Conservation (phyloP, 1,140 invertebrate species). For the Drosophila lacertosa region DNA sequence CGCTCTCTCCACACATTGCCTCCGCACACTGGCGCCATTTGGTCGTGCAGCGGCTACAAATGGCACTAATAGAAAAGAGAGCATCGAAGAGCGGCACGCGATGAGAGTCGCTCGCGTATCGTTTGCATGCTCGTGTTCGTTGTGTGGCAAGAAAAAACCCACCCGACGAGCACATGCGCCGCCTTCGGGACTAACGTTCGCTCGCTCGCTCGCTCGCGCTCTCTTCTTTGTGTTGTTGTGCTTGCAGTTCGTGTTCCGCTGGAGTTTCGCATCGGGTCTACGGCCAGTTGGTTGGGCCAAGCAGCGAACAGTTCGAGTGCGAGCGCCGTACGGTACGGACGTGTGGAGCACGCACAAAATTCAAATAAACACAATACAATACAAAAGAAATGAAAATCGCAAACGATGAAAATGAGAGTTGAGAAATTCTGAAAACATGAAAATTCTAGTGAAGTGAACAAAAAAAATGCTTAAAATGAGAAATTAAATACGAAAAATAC, state of each 20-base stretch:
- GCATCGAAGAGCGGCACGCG: background rate
- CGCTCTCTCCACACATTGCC: conserved; percentile 12
- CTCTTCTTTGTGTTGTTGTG: background rate
- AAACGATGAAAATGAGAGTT: conserved; percentile 24
- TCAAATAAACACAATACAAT: conserved; percentile 31
- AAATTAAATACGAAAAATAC: conserved; percentile 19
- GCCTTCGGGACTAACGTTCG: conserved; percentile 18
- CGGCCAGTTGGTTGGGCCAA: conserved; percentile 22
- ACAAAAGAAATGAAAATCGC: conserved; percentile 36
- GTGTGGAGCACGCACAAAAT: conserved; percentile 69
- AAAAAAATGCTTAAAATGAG: conserved; percentile 17
- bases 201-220: background rate
- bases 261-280: conserved; percentile 20
- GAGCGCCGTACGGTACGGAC: conserved; percentile 75
- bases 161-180: conserved; percentile 40
- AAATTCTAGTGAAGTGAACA: conserved; percentile 8
- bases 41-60: conserved; percentile 33
- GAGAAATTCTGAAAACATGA: conserved; percentile 19
- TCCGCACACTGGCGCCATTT: conserved; percentile 50
- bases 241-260: conserved; percentile 7
- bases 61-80: conserved; percentile 29
- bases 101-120: conserved; percentile 16
- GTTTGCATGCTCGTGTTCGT: conserved; percentile 6
- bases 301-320: conserved; percentile 73
- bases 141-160: conserved; percentile 6